Base-by-base conservation (phyloP, 92 coral and sea anemone species). In the Actinostola sp. region DNA sequence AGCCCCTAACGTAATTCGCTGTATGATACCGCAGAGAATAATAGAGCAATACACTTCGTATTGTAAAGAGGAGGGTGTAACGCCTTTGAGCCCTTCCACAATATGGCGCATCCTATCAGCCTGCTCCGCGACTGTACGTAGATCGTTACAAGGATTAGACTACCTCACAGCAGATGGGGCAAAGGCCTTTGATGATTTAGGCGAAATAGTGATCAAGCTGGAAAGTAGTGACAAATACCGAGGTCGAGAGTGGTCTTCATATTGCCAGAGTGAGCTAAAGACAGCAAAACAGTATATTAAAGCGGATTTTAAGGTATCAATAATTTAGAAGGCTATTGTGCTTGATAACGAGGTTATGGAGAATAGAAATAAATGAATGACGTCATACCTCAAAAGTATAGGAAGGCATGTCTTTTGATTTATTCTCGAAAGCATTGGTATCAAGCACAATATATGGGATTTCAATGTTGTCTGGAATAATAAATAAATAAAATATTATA, bases 161-260 rank as follows among this genome's bases (percentile, higher is more conserved):
- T 74, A 74, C 36, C 66, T 74, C 16, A 41, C 75, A 0, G 75
- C 82, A 45, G 75, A 48, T 38, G 82, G 82, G n/a, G 82, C 54
- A 23, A 63, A 51, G 33, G 82, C 64, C 12, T 76, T 76, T 66
- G 75, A 76, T 76, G 75, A 66, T 38, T 58, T 76, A 30, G 20
- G 27, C 12, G 42, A 19, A 17, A 27, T 76, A 1, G 51, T 56
- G 20, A 69, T 66, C 21, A 50, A 64, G 20, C 82, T 76, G 16
- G 43, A 19, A n/a, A 66, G 66, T 57, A 34, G 31, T 27, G 55
- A 44, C 49, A 26, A 61, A 41, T 60, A 63, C 59, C 7, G 27
- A 28, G 11, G 32, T n/a, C n/a, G n/a, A n/a, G n/a, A n/a, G 21
- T 66, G 59, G 72, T 28, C 44, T 19, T 43, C 23, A 30, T 43